Evolutionary conservation across 1,140 invertebrate species (phyloP), one percentile per base, ranked within the genome.

Genomic region (Drosophila willistoni): DNA sequence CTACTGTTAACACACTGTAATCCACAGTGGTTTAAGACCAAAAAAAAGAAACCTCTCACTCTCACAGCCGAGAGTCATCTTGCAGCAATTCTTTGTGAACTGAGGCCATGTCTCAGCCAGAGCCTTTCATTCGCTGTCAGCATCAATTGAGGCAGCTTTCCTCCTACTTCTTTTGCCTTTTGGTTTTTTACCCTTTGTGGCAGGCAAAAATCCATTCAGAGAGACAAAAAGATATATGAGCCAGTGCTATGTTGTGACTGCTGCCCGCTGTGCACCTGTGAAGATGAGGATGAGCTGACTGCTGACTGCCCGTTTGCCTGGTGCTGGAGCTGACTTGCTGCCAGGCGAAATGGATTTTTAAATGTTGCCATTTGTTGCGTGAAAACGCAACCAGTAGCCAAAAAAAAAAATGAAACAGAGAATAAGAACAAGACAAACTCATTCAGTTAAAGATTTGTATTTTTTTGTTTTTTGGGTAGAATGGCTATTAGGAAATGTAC

Each of bases 71-170:
- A 41, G 59, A 34, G 34, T 62, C 34, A 62, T 25, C 63, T 36
- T 36, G 56, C 56, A 12, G 13, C 56, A 6, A 7, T 33, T 59
- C 56, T 39, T 59, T 17, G 36, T 59, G 56, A 59, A 36, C 74
- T 67, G 63, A 72, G 36, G 36, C 34, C 10, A 3, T 2, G 74
- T 61, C 70, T 63, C 64, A 57, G 70, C 76, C 76, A 73, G 61
- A 66, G 79, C 84, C 84, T 89, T 89, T 89, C 85, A 90, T 90
- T 90, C 74, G 84, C 84, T 89, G 84, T 89, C 84, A 89, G 84
- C 84, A 87, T 89, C 84, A 90, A 89, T 89, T 89, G 80, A 79
- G 85, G 57, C 84, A 71, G 84, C 76, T 33, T 14, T 41, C 42
- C 47, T 64, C 13, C 34, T 39, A 13, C 19, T 19, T 10, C 63